phyloP scores from a whole-genome alignment of 2,888 invertebrate species.

The Folsomia candida region DNA sequence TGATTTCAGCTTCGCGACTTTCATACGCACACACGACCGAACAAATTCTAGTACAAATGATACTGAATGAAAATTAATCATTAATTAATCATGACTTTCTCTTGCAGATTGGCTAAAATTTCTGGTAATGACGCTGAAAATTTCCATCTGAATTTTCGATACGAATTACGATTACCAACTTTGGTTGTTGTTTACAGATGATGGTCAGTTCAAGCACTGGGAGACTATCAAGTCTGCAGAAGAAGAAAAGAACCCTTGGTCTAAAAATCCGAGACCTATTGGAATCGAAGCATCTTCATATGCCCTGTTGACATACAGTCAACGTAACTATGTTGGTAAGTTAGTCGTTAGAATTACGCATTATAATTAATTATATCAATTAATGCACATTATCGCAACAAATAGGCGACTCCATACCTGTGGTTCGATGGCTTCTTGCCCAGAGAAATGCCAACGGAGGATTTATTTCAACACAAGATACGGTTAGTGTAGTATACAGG shows the following conservation, averaged over 20 bases:
- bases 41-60: too few species aligned
- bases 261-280: constrained; percentile 65
- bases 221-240: constrained; percentile 61
- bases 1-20: too few species aligned
- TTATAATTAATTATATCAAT: not conserved
- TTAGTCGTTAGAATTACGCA: not conserved
- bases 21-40: too few species aligned
- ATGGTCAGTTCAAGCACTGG: constrained; percentile 75
- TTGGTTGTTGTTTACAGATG: constrained; percentile 25
- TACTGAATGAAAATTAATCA: too few species aligned
- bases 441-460: constrained; percentile 71
- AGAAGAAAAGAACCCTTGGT: constrained; percentile 67
- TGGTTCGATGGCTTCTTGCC: constrained; percentile 70
- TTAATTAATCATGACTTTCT: too few species aligned
- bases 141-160: not conserved
- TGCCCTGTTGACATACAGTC: constrained; percentile 69
- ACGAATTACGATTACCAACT: not conserved
- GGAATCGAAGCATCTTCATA: constrained; percentile 88
- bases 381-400: not conserved
- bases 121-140: constrained; percentile 27
- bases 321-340: constrained; percentile 55
- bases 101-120: constrained; percentile 57
- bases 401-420: constrained; percentile 58
- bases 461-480: constrained; percentile 66
- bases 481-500: too few species aligned